Evolutionary conservation across 2,888 invertebrate genomes (phyloP).

Genomic region (Opisthograptis luteolata): DNA sequence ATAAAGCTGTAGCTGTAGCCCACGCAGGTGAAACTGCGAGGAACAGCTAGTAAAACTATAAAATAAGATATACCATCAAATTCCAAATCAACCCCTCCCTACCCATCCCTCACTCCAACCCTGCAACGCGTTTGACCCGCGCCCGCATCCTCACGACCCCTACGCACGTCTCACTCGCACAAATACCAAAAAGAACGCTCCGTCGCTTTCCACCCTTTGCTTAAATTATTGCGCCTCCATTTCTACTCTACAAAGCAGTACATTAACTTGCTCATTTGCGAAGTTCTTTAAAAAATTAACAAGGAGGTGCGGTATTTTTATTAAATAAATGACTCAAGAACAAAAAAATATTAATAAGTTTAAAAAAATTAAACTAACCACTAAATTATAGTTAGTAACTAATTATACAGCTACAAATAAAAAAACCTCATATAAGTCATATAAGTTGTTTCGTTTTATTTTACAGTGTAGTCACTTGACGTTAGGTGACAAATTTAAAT

Average conservation of each 20-base stretch:
- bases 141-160: conserved; percentile 72
- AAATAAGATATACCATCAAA: background rate
- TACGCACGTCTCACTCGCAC: conserved; percentile 84
- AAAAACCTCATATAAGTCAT: too few species aligned
- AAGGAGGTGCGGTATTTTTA: background rate
- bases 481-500: too few species aligned
- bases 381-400: too few species aligned
- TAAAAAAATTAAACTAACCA: too few species aligned
- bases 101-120: conserved; percentile 46
- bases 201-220: conserved; percentile 83
- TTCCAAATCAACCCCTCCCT: background rate
- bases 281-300: background rate
- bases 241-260: conserved; percentile 38
- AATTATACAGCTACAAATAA: too few species aligned
- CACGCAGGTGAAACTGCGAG: too few species aligned
- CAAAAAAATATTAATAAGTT: too few species aligned
- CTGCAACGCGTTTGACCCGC: conserved; percentile 75
- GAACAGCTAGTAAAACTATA: too few species aligned
- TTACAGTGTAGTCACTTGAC: too few species aligned
- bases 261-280: background rate
- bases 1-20: too few species aligned
- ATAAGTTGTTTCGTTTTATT: too few species aligned
- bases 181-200: conserved; percentile 83
- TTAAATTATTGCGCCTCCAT: conserved; percentile 82
- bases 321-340: background rate